Conservation (phyloP, 2,888 invertebrate species). For the Lymantria monacha region DNA sequence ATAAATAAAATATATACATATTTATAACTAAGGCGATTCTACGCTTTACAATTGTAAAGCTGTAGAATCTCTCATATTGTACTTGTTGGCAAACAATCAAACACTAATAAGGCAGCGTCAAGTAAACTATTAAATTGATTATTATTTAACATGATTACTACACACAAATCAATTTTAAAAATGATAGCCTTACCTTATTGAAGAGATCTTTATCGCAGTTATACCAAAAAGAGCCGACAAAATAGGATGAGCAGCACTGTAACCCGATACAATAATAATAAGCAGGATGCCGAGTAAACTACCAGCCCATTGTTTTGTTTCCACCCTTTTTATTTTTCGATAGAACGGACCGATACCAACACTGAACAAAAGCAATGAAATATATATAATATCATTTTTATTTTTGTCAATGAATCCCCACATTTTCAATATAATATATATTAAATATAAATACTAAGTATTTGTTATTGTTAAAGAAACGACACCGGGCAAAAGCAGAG, state of each 20-base stretch:
- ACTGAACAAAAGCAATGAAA: slow-evolving; percentile 85
- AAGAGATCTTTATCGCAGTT: slow-evolving; percentile 57
- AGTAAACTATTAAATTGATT: too few species aligned
- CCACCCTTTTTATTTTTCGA: slow-evolving; percentile 65
- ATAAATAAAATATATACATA: too few species aligned
- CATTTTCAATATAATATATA: slow-evolving; percentile 39
- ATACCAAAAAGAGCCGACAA: slow-evolving; percentile 60
- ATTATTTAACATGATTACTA: too few species aligned
- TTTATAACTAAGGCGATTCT: too few species aligned
- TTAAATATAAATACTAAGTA: neutral
- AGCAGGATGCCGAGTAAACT: slow-evolving; percentile 67
- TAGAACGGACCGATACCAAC: slow-evolving; percentile 87
- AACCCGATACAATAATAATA: slow-evolving; percentile 65
- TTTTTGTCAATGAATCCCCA: slow-evolving; percentile 80
- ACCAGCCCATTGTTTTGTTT: slow-evolving; percentile 79
- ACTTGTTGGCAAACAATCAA: too few species aligned
- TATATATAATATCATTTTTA: slow-evolving; percentile 88
- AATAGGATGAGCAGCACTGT: slow-evolving; percentile 65
- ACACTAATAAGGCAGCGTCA: too few species aligned
- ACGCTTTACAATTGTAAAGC: too few species aligned
- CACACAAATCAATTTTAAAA: neutral
- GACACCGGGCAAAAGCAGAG: too few species aligned
- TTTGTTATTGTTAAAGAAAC: too few species aligned
- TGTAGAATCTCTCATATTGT: too few species aligned
- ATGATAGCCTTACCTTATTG: slow-evolving; percentile 59